A percentile compares a stretch with the other conserved stretches of the same genome.
phyloP scores from a whole-genome alignment of 2,113 vertebrate genomes.

The Coreoperca whiteheadi region DNA sequence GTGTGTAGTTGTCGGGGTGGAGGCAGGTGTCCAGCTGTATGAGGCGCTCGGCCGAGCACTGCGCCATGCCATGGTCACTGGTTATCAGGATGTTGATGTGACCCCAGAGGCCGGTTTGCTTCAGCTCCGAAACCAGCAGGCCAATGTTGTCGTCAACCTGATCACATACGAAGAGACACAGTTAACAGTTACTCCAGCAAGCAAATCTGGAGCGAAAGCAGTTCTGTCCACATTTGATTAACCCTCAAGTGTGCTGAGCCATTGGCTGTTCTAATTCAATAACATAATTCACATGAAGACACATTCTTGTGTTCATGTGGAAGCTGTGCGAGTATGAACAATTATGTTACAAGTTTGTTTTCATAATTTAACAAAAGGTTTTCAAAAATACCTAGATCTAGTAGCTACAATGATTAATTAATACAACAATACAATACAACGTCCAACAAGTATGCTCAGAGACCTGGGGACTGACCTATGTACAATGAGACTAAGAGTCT shows the following conservation, averaged over 20 bases:
- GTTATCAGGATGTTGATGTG: slow-evolving; percentile 91
- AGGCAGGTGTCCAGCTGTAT: slow-evolving; percentile 90
- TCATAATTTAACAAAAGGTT: too few relatives aligned
- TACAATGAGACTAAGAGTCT: too few relatives aligned
- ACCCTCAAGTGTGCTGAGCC: background rate
- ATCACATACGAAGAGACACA: background rate
- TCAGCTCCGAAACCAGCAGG: slow-evolving; percentile 85
- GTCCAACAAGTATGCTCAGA: too few relatives aligned
- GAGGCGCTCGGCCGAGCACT: slow-evolving; percentile 88
- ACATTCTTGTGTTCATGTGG: too few relatives aligned
- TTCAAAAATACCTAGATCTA: too few relatives aligned
- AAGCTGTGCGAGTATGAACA: too few relatives aligned
- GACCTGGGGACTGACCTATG: too few relatives aligned
- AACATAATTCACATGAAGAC: too few relatives aligned
- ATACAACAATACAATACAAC: too few relatives aligned
- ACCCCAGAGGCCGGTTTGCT: slow-evolving; percentile 88
- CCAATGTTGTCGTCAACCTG: slow-evolving; percentile 89
- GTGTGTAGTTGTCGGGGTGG: slow-evolving; percentile 79
- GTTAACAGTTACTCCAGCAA: background rate
- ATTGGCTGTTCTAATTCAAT: background rate
- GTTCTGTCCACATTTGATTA: background rate
- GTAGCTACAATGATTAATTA: too few relatives aligned
- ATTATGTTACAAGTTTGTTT: too few relatives aligned
- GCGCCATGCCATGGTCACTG: slow-evolving; percentile 97
- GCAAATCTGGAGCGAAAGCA: background rate